Conservation (phyloP, 2,888 invertebrate species). For the Idaea straminata region DNA sequence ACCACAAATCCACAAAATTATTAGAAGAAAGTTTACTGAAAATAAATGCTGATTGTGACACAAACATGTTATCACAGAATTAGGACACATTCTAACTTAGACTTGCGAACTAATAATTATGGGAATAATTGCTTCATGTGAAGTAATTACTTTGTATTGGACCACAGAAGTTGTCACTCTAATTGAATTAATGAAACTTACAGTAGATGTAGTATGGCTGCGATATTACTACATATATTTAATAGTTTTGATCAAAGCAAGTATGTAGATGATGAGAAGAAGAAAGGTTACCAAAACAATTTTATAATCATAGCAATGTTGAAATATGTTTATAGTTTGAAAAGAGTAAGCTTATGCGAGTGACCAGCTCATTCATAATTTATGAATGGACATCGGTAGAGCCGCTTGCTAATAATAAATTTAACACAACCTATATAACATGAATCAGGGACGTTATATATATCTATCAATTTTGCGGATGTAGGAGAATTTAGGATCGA, state of each 20-base stretch:
- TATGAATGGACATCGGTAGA: background rate
- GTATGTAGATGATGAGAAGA: no score
- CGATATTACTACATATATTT: background rate
- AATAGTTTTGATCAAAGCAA: background rate
- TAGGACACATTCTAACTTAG: background rate
- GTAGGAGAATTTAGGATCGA: conserved; percentile 5
- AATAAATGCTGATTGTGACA: background rate
- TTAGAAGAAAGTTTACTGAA: background rate
- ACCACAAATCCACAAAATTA: background rate
- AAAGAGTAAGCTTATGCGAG: background rate
- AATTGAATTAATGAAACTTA: background rate
- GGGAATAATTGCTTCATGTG: background rate
- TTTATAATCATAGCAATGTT: background rate
- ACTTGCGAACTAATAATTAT: background rate
- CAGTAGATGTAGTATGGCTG: background rate
- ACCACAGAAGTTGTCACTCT: background rate
- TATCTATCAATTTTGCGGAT: conserved; percentile 16
- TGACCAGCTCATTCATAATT: background rate
- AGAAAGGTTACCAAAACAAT: background rate
- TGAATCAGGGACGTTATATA: conserved; percentile 22
- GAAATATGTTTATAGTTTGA: background rate
- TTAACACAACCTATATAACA: background rate
- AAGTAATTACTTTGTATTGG: background rate
- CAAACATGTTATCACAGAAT: background rate
- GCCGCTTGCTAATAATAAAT: background rate